Evolutionary conservation across 2,113 vertebrate genomes (phyloP), one percentile per base, ranked within the genome.

Genomic region (Oenanthe oenanthe): DNA sequence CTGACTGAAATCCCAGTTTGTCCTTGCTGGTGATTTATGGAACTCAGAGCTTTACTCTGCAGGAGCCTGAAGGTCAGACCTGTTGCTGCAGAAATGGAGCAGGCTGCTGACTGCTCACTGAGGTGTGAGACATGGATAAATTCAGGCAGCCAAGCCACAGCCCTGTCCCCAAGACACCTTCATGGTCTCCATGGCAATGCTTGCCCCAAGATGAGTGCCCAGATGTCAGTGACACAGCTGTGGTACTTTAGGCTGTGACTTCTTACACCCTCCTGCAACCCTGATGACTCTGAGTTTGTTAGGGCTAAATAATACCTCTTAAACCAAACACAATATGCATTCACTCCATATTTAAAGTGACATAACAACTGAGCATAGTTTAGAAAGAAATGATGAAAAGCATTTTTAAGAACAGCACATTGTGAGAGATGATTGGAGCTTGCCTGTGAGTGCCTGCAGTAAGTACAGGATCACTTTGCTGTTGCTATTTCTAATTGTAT

Each of bases 291-390:
- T 1, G 40, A 45, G 43, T 34, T 61, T 51, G 7, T 31, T 2
- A 45, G 19, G 62, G 31, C 28, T 70, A 6, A 38, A 32, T 5
- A 6, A 7, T 4, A 5, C 2, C 7, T 14, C 40, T 25, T 34
- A 7, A 53, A 14, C 29, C n/a, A 25, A 82, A 51, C 25, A 8
- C 13, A 38, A 21, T 16, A 1, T 0, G 4, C 22, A 58, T 28
- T 58, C 50, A 31, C 32, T 57, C 50, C 5, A 0, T 38, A 26
- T 31, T 57, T 42, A 18, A 70, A 83, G 34, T 15, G 31, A 29
- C 7, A 4, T 3, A 67, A 84, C 0, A 5, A n/a, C 0, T 17
- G 22, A 36, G 43, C 26, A 8, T 0, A 25, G 10, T 50, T 68
- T 24, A 47, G 26, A 75, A 43, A 7, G 32, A 28, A 68, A 70